Evolutionary conservation across 2,888 invertebrate genomes (phyloP).

Genomic region (Luperina testacea): DNA sequence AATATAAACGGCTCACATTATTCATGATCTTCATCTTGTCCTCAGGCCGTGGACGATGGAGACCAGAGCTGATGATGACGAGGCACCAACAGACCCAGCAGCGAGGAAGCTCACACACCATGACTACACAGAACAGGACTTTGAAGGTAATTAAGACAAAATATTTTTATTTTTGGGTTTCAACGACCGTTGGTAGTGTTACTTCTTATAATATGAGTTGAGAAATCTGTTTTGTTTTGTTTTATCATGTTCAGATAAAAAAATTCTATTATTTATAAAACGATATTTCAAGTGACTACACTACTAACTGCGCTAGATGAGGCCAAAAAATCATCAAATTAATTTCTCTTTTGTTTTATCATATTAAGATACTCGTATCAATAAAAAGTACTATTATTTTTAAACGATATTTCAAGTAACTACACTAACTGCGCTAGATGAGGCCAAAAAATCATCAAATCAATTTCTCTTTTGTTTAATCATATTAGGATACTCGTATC

Average conservation of each 20-base stretch:
- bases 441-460: neutral
- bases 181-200: too few relatives aligned
- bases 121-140: slow-evolving; percentile 96
- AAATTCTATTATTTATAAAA: too few relatives aligned
- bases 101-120: slow-evolving; percentile 94
- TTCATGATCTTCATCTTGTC: slow-evolving; percentile 54
- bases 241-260: too few relatives aligned
- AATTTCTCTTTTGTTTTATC: neutral
- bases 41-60: slow-evolving; percentile 84
- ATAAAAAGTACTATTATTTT: too few relatives aligned
- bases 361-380: too few relatives aligned
- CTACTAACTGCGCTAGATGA: neutral
- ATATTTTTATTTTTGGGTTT: too few relatives aligned
- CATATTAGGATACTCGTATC: too few relatives aligned
- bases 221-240: too few relatives aligned
- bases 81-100: slow-evolving; percentile 96
- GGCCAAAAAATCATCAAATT: neutral
- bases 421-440: neutral
- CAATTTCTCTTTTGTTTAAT: neutral
- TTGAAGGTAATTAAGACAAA: slow-evolving; percentile 92
- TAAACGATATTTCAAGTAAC: too few relatives aligned
- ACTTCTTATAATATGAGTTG: too few relatives aligned
- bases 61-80: slow-evolving; percentile 91
- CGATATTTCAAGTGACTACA: too few relatives aligned
- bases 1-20: neutral